A percentile compares a stretch with the other conserved stretches of the same genome.
Evolutionary conservation across 2,888 invertebrate genomes (phyloP).

Genomic region (Plebejus anna): DNA sequence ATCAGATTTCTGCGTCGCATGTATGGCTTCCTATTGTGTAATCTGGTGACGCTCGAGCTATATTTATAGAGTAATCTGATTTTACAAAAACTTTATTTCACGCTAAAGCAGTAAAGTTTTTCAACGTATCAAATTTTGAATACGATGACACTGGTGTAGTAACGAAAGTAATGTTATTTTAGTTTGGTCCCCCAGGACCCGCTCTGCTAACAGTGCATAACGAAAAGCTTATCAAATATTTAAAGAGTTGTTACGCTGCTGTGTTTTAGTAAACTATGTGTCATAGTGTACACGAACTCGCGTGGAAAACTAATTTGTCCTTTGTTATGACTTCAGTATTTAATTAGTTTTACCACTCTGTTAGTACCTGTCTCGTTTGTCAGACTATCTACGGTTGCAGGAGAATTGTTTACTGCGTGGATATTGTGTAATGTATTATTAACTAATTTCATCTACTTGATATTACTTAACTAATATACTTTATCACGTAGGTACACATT

Average conservation of each 20-base stretch:
- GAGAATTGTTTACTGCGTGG: background rate
- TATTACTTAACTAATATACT: background rate
- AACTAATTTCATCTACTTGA: background rate
- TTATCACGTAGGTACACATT: background rate
- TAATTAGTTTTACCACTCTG: background rate
- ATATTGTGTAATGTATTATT: background rate
- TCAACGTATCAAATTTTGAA: background rate
- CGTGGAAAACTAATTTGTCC: constrained; percentile 8
- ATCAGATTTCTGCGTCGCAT: constrained; percentile 11
- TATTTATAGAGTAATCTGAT: constrained; percentile 15
- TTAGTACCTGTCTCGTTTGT: constrained; percentile 2
- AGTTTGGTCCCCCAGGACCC: background rate
- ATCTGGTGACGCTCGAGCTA: background rate
- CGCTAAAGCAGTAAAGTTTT: background rate
- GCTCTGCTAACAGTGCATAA: constrained; percentile 25
- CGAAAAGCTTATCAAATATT: constrained; percentile 25
- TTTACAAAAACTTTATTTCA: background rate
- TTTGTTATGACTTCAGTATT: background rate
- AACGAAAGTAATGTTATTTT: constrained; percentile 5
- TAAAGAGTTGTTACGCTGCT: constrained; percentile 5
- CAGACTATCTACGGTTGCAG: background rate
- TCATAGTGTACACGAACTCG: background rate
- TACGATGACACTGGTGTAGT: background rate
- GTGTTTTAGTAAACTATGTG: constrained; percentile 18
- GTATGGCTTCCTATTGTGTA: constrained; percentile 14